Evolutionary conservation across 2,888 invertebrate genomes (phyloP), one percentile per base, ranked within the genome.

Genomic region (Serripes groenlandicus): DNA sequence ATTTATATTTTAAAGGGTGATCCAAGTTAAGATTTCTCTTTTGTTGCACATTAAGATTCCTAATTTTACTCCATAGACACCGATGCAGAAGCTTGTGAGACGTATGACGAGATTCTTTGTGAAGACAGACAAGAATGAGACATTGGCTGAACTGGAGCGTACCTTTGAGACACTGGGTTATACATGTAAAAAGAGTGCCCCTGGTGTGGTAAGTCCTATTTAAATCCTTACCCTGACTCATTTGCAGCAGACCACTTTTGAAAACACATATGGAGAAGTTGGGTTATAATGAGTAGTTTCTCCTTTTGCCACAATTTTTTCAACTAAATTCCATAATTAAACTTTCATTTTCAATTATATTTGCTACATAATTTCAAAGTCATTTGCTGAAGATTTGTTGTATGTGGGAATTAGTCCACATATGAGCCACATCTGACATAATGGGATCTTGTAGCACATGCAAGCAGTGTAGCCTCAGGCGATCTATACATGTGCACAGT

Each of bases 81-180:
- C 96, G 72, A 96, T 97, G 95, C 97, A 97, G 95, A 96, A 96
- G 91, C 95, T 98, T 92, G 98, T 98, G 66, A 97, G 97, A 81
- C 96, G 99, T 91, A 97, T 99, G 98, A 99, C 99, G 64, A 96
- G 99, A 90, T 98, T 99, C 95, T 97, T 98, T 95, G 97, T 98
- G 75, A 96, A 96, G 76, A 96, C 96, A 34, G 96, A 95, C 90
- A 96, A 96, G 91, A 96, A 96, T 69, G 96, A 96, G 69, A 97
- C 97, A 5, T 95, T 97, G 35, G 95, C 95, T 85, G 96, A 96
- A 86, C 95, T 98, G 81, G 95, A 95, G 60, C 95, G 95, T 62
- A 96, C 96, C 78, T 96, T 97, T 87, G 96, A 96, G 90, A 95
- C 96, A 78, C 95, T 97, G 70, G 96, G 96, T 70, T 97, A 97